Base-by-base conservation (phyloP, 1,140 invertebrate species). In the Drosophila bocqueti region DNA sequence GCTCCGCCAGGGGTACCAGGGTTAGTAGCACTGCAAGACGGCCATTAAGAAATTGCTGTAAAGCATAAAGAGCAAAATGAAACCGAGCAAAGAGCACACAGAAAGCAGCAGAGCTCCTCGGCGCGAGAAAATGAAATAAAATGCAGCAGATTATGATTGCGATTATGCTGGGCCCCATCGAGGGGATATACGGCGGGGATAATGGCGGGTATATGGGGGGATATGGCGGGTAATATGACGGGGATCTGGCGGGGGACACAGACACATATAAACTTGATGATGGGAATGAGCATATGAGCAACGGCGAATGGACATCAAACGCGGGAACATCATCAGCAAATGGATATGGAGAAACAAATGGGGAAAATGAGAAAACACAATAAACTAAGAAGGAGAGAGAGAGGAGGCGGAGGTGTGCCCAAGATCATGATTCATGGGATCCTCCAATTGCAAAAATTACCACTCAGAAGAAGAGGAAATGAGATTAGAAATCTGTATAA, bases 71-170 rank as follows among this genome's bases (percentile, higher is more conserved):
- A 83, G 81, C 81, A 79, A 83, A 91, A 91, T 87, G 84, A 83
- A 91, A 69, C 76, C 57, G 78, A 90, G 79, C 71, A 75, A 76
- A 67, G 78, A 81, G 52, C 58, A 36, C 64, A 50, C 54, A 58
- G 31, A 66, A 79, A 63, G 52, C 54, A 40, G 55, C 63, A 57
- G 65, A 73, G 62, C 69, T 76, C 78, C 69, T 62, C 74, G 73
- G 72, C 75, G 83, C 78, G 84, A 87, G 79, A 91, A 91, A 91
- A 91, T 87, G 87, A 91, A 91, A 91, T 91, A 91, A 91, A 91
- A 91, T 89, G 83, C 83, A 76, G 73, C 55, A 91, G 89, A 91
- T 91, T 91, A 91, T 91, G 87, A 91, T 91, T 91, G 84, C 83
- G 83, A 87, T 84, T 89, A 89, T 90, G 85, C 79, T 72, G 73